Base-by-base conservation (phyloP, 2,113 vertebrate species). In the Orthonyx spaldingii region DNA sequence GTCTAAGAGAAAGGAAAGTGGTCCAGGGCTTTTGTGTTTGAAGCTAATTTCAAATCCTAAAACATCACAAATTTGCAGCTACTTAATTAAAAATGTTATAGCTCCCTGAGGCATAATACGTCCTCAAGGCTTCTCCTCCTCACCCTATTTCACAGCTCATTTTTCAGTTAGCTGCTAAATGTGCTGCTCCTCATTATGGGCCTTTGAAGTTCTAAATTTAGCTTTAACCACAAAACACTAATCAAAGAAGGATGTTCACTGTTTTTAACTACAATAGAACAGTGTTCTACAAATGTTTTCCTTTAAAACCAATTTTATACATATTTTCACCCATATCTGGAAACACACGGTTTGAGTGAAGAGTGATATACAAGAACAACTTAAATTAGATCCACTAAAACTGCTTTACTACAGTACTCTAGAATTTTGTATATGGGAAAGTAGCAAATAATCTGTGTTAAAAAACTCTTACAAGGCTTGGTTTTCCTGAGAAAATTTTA, bases 181-280 rank as follows among this genome's bases (percentile, higher is more conserved):
- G 86, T 92, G 87, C 91, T 95, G 93, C 70, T 97, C 95, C 95
- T 95, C 84, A 96, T 97, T 84, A 86, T 4, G 11, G 81, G 72
- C 50, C 90, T 97, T 97, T 95, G 96, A 97, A 96, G 91, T 93
- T 94, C 93, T 94, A 95, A 96, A 94, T 94, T 95, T 95, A 96
- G 88, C 35, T 91, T 68, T 66, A 91, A 89, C 86, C 68, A 89
- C 85, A 96, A 91, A 95, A 95, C 65, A 87, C 94, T 95, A 96
- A 97, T 96, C 91, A 91, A 87, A 83, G 89, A 92, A 65, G 79
- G 63, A 83, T 84, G 90, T 71, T 81, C 59, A 71, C 50, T 89
- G 53, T 52, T 78, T 79, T 69, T 74, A 85, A 94, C 83, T 92
- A 94, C 81, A 93, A 80, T 24, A 56, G 44, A 30, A 53, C 44